Base-by-base conservation (phyloP, 1,140 invertebrate genomes). In the Goniozus legneri region DNA sequence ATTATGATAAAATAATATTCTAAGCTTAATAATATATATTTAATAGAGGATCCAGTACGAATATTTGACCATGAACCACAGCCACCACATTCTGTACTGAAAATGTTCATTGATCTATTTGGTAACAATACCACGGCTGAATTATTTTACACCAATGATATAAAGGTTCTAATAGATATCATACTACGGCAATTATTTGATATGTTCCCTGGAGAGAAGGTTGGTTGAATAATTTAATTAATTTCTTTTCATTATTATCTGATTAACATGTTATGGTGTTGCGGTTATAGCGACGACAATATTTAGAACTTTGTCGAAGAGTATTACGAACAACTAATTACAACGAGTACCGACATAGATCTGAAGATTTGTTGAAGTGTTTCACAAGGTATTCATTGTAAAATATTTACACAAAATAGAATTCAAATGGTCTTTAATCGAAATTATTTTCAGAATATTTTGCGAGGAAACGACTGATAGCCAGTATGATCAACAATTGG, bases 61-160 rank as follows among this genome's bases (percentile, higher is more conserved):
- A 83, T 91, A 65, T 87, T 93, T 62, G 86, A 91, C 53, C 87
- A 92, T 67, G 79, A 86, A 57, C 84, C 85, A n/a, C 79, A 80
- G 21, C 84, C 86, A 6, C 81, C 84, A 33, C 88, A 95, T 76
- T 91, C 92, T 4, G 85, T 95, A 10, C 74, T 95, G 34, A 95
- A 95, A 75, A 80, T 97, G 50, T 84, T 92, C 44, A 84, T 84
- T 31, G 92, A 96, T 69, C 71, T 95, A 37, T 94, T 94, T 66
- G 84, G 80, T 35, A 82, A 81, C 38, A 77, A 82, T 41, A 76
- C 81, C 31, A 92, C 91, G 3, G 87, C 92, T 1, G 80, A 82
- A 54, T 80, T 95, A 24, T 91, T 95, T 67, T 97, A 96, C 66
- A 93, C 91, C 0, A 97, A 95, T 67, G 92, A 97, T 68, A 85